A percentile compares a stretch with the other conserved stretches of the same genome.
Evolutionary conservation across 2,888 invertebrate species (phyloP).

Genomic region (Nebria brevicollis): DNA sequence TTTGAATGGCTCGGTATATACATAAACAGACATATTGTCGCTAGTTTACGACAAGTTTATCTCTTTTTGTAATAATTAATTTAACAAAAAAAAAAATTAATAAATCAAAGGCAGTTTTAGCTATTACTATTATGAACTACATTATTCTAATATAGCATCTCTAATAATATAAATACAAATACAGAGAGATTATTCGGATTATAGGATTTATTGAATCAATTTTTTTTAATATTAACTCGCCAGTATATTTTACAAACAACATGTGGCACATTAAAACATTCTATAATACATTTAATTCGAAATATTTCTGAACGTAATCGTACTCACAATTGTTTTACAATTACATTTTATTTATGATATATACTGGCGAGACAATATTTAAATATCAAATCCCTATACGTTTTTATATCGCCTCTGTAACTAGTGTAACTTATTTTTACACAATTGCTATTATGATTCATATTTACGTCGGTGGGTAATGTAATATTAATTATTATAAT

Average conservation of each 20-base stretch:
- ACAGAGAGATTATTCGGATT: not conserved
- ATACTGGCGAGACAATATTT: not conserved
- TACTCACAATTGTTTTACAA: not conserved
- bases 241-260: not conserved
- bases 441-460: conserved; percentile 31
- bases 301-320: not conserved
- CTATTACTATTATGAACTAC: not conserved
- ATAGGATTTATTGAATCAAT: not conserved
- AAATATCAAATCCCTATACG: not conserved
- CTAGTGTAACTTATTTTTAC: conserved; percentile 44
- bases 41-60: conserved; percentile 1
- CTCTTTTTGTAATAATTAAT: conserved; percentile 3
- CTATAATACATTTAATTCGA: not conserved
- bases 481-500: conserved; percentile 33
- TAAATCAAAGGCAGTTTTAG: conserved; percentile 26
- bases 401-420: not conserved
- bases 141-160: not conserved
- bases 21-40: not conserved
- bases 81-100: not conserved
- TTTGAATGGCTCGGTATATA: conserved; percentile 39
- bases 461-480: conserved; percentile 40
- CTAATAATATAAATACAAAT: not conserved
- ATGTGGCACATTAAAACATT: not conserved
- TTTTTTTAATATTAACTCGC: not conserved
- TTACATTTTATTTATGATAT: not conserved